Conservation (phyloP, 2,113 vertebrate species). For the Taurulus bubalis region DNA sequence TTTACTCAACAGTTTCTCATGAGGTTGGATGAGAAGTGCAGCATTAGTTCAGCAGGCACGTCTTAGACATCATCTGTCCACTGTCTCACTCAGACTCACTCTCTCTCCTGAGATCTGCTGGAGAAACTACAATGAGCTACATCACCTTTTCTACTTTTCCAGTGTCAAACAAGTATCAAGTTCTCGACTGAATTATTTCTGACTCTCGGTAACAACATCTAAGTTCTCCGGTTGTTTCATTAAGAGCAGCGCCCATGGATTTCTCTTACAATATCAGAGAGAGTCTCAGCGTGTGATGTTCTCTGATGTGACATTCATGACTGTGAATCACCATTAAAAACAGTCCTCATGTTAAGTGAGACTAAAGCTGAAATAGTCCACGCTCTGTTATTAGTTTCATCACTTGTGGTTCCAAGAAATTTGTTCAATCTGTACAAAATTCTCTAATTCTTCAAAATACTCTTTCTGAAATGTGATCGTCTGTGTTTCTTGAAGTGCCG, state of each 20-base stretch:
- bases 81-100: neutral
- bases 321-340: neutral
- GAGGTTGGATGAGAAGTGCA: slow-evolving; percentile 8
- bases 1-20: neutral
- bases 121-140: neutral
- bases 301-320: neutral
- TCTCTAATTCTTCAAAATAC: neutral
- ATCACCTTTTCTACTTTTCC: neutral
- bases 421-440: neutral
- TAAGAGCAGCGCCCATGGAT: neutral
- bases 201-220: neutral
- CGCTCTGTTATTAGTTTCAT: neutral
- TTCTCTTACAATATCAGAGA: neutral
- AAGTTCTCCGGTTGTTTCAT: neutral
- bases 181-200: neutral
- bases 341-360: neutral
- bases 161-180: neutral
- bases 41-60: slow-evolving; percentile 6
- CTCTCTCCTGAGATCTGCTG: slow-evolving; percentile 8
- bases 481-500: neutral
- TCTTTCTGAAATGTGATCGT: too few relatives aligned
- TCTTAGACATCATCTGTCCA: neutral
- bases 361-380: neutral
- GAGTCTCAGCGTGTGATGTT: neutral
- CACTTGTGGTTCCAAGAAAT: neutral